Evolutionary conservation across 2,797 vertebrate species (phyloP).

Genomic region (Glyptemys insculpta): DNA sequence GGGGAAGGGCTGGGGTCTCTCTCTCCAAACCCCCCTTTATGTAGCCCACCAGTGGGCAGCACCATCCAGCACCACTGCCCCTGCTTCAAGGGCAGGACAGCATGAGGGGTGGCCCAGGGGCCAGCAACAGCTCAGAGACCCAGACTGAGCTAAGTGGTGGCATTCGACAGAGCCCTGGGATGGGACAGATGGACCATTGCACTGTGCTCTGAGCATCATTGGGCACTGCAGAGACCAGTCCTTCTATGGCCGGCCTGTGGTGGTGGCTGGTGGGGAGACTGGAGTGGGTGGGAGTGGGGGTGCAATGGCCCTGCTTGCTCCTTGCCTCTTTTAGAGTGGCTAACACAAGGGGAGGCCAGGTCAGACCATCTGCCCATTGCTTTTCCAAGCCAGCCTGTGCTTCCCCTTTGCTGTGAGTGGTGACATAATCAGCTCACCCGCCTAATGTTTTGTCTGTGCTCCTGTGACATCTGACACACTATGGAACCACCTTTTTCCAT

Average conservation of each 20-base stretch:
- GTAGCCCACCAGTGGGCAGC: neutral
- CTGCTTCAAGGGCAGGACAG: neutral
- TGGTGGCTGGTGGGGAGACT: neutral
- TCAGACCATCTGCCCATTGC: too few species aligned
- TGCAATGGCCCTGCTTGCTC: neutral
- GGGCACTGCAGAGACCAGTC: neutral
- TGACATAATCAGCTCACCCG: neutral
- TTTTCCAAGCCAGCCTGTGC: neutral
- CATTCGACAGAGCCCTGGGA: neutral
- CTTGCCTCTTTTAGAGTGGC: neutral
- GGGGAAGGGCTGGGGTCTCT: neutral
- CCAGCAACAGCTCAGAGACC: neutral
- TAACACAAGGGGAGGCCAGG: neutral
- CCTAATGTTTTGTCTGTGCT: neutral
- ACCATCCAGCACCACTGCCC: too few species aligned
- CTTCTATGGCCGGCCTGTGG: neutral
- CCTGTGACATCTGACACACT: neutral
- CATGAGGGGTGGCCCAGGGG: neutral
- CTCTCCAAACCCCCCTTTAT: neutral
- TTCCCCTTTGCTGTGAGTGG: neutral
- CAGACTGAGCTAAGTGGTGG: neutral
- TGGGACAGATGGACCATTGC: neutral
- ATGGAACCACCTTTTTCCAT: neutral
- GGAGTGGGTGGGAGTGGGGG: too few species aligned
- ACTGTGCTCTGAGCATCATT: neutral